phyloP scores from a whole-genome alignment of 2,113 vertebrate genomes.

The Elephantulus edwardii region DNA sequence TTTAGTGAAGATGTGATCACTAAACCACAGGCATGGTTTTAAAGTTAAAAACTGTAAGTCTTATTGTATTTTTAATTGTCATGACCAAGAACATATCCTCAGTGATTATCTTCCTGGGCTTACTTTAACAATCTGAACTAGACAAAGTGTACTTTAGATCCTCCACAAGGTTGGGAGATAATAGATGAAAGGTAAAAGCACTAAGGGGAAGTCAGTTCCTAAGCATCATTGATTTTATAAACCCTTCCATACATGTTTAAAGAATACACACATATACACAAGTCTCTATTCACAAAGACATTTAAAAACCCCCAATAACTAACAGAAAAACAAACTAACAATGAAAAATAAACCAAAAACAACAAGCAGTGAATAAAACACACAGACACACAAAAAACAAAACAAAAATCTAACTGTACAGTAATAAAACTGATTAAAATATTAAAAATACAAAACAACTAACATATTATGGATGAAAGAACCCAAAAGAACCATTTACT shows the following conservation, averaged over 20 bases:
- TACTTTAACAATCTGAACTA: neutral
- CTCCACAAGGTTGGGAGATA: too few species aligned
- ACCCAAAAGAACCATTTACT: neutral
- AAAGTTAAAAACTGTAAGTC: neutral
- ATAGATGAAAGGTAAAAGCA: neutral
- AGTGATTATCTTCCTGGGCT: neutral
- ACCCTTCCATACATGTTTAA: neutral
- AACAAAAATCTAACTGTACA: too few species aligned
- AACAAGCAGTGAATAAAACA: neutral
- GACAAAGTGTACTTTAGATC: neutral
- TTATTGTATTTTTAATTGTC: neutral
- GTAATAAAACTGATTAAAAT: too few species aligned
- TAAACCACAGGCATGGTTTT: neutral
- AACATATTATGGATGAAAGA: neutral
- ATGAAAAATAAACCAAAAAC: neutral
- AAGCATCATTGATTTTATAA: neutral
- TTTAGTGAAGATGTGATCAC: neutral
- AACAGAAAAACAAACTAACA: too few species aligned
- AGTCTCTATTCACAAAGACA: neutral
- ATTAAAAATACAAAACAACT: neutral
- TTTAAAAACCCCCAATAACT: too few species aligned
- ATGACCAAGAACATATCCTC: neutral
- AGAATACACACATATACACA: neutral
- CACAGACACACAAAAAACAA: too few species aligned
- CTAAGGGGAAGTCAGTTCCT: neutral